A percentile compares a stretch with the other conserved stretches of the same genome.
phyloP scores from a whole-genome alignment of 2,113 vertebrate genomes.

The Forbesichthys papilliferus region DNA sequence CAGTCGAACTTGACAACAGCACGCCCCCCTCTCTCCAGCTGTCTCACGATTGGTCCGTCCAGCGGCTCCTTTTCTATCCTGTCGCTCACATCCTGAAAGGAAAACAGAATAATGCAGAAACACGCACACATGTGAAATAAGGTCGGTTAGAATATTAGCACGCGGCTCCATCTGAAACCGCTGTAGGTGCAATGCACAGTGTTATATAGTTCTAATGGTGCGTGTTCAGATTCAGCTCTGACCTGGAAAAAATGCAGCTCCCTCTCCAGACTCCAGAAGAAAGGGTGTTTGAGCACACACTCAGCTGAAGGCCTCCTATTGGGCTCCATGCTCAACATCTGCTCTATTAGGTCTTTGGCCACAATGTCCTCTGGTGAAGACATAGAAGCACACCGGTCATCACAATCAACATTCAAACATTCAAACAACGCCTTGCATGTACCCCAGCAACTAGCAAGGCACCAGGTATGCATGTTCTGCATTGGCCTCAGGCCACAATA shows the following conservation, averaged over 20 bases:
- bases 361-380: slow-evolving; percentile 82
- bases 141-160: not conserved
- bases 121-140: not conserved
- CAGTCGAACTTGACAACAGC: slow-evolving; percentile 93
- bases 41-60: slow-evolving; percentile 89
- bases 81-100: slow-evolving; percentile 92
- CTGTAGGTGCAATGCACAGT: not conserved
- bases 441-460: too few relatives aligned
- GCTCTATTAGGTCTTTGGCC: slow-evolving; percentile 87
- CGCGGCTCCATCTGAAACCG: not conserved
- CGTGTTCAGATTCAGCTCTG: not conserved
- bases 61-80: slow-evolving; percentile 95
- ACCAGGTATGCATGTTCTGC: not conserved
- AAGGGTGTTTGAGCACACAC: slow-evolving; percentile 90
- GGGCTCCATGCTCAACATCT: slow-evolving; percentile 92
- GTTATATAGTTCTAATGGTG: not conserved
- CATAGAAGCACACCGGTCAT: slow-evolving; percentile 11
- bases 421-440: not conserved
- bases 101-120: slow-evolving; percentile 10
- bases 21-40: slow-evolving; percentile 90
- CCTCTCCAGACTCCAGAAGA: slow-evolving; percentile 96
- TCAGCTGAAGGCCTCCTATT: slow-evolving; percentile 87
- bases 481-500: not conserved
- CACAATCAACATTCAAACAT: not conserved
- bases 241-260: slow-evolving; percentile 99